phyloP scores from a whole-genome alignment of 2,797 vertebrate genomes.

The Liparis tanakae region DNA sequence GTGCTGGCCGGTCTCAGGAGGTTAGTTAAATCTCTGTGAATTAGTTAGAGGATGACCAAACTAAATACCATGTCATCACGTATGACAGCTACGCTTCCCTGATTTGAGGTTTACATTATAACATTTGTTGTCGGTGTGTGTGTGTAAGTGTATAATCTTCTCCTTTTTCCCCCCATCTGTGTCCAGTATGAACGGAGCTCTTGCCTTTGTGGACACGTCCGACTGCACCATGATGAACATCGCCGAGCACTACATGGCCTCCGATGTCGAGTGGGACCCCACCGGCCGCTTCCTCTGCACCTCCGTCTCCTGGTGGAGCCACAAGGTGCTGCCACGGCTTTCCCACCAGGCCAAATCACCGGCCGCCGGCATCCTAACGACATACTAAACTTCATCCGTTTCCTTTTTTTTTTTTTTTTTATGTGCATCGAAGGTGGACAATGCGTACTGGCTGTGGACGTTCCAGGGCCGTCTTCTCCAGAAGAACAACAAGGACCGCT shows the following conservation, averaged over 20 bases:
- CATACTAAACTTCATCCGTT: neutral
- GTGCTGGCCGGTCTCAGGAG: conserved; percentile 96
- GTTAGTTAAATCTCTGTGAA: conserved; percentile 74
- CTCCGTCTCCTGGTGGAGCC: conserved; percentile 99
- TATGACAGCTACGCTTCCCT: conserved; percentile 77
- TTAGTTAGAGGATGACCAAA: too few relatives aligned
- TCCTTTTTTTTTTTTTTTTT: neutral
- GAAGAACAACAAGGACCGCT: conserved; percentile 97
- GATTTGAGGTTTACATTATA: conserved; percentile 59
- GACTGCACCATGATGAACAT: conserved; percentile 99
- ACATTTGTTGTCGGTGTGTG: neutral
- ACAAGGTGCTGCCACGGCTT: conserved; percentile 86
- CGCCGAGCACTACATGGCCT: conserved; percentile 97
- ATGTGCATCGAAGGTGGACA: conserved; percentile 89
- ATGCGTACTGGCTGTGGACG: conserved; percentile 98
- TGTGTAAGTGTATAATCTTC: neutral
- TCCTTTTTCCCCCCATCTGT: neutral
- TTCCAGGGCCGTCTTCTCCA: conserved; percentile 98
- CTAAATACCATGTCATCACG: neutral
- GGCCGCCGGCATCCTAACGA: neutral
- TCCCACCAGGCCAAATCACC: neutral
- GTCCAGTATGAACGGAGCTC: conserved; percentile 95
- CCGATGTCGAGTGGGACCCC: conserved; percentile 98
- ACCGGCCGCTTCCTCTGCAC: conserved; percentile 96
- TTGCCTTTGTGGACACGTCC: conserved; percentile 96